phyloP scores from a whole-genome alignment of 92 coral and sea anemone genomes.

The Palythoa caribaeorum region DNA sequence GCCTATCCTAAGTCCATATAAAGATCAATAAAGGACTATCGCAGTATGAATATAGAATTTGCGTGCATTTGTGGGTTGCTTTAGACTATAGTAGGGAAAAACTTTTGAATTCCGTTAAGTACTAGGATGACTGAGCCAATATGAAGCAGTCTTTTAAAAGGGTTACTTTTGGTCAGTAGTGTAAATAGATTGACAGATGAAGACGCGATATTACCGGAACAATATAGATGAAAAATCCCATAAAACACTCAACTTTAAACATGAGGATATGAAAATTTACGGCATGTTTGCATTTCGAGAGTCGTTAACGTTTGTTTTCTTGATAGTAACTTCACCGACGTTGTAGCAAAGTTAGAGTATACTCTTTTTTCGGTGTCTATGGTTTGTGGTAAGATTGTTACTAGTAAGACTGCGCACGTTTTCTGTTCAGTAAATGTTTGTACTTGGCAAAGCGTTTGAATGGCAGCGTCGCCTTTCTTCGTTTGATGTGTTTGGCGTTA shows the following conservation, averaged over 20 bases:
- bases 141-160: neutral
- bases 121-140: neutral
- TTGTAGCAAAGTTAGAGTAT: neutral
- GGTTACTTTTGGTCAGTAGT: constrained; percentile 1
- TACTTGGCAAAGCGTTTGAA: constrained; percentile 17
- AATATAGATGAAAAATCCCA: constrained; percentile 34
- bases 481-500: constrained; percentile 44
- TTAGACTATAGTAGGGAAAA: neutral
- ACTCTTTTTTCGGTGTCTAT: neutral
- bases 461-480: constrained; percentile 45
- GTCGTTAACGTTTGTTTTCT: neutral
- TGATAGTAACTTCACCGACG: neutral
- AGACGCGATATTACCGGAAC: constrained; percentile 41
- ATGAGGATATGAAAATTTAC: constrained; percentile 20
- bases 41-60: neutral
- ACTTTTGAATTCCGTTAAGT: neutral
- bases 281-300: neutral
- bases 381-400: neutral
- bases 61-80: neutral
- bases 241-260: constrained; percentile 45
- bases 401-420: neutral
- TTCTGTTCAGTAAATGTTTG: constrained; percentile 31
- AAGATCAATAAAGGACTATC: constrained; percentile 23
- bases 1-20: constrained; percentile 1
- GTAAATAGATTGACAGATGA: constrained; percentile 33